Evolutionary conservation across 1,140 invertebrate genomes (phyloP).

Genomic region (Nasonia longicornis): DNA sequence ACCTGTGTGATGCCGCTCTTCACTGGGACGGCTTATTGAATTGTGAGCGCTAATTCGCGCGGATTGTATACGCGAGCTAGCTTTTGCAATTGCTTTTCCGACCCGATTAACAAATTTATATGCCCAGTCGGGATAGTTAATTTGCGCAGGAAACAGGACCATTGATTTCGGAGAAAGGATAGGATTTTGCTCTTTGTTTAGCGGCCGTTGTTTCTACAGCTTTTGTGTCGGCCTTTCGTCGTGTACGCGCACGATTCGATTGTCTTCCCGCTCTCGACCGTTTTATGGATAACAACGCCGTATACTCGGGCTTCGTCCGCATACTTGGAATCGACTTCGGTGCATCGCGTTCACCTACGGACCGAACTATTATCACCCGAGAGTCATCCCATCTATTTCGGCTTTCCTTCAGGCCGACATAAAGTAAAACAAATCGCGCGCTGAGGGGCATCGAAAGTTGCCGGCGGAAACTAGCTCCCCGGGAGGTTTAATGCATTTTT

Average conservation of each 20-base stretch:
- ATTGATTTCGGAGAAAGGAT: not conserved
- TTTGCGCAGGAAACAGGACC: not conserved
- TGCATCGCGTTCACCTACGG: too few species aligned
- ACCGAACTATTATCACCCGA: too few species aligned
- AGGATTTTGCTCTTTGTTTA: not conserved
- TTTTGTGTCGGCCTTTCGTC: not conserved
- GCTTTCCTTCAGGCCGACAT: not conserved
- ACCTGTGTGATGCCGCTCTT: not conserved
- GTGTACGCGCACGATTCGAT: not conserved
- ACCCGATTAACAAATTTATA: slow-evolving; percentile 26
- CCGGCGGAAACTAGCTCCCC: not conserved
- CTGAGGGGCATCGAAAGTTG: slow-evolving; percentile 5
- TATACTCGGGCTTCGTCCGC: too few species aligned
- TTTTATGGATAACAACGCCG: not conserved
- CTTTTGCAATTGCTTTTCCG: slow-evolving; percentile 24
- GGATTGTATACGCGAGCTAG: not conserved
- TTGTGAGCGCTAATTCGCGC: slow-evolving; percentile 12
- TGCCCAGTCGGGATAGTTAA: not conserved
- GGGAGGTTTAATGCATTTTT: slow-evolving; percentile 31
- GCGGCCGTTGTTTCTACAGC: not conserved
- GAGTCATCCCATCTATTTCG: too few species aligned
- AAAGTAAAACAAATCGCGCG: slow-evolving; percentile 4
- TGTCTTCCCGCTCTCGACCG: not conserved
- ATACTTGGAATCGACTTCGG: not conserved
- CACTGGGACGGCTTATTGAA: slow-evolving; percentile 12